Base-by-base conservation (phyloP, 2,113 vertebrate genomes). In the Mus pahari region DNA sequence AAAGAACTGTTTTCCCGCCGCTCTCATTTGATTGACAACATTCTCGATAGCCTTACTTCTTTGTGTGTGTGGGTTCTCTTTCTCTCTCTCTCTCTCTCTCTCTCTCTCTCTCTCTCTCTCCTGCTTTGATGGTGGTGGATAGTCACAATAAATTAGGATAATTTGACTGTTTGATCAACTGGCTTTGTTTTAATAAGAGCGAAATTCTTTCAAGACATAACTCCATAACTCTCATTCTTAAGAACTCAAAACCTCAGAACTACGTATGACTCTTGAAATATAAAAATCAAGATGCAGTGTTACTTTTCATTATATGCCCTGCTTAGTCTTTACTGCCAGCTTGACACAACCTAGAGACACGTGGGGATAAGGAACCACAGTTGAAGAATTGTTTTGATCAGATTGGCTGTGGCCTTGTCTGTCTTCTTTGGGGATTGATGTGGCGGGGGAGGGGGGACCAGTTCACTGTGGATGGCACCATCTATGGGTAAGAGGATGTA, bases 161-260 rank as follows among this genome's bases (percentile, higher is more conserved):
- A 94, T 93, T 87, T 97, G 92, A 92, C 90, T 84, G 94, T 87
- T 95, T 97, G 90, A 96, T 96, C 92, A 94, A 50, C 79, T 88
- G 36, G 55, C 60, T 82, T 60, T 87, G 33, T 94, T 92, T 96
- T 26, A 89, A 28, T 60, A 78, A 94, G 58, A 89, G 50, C 66
- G 60, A 90, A 31, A 74, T 92, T 42, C 77, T 96, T 96, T 95
- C n/a, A 90, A 94, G 95, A 97, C 26, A 55, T 73, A 83, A 96
- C 88, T 96, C 90, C 79, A 62, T 88, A 86, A 90, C 73, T 97
- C 73, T 73, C 68, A 94, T 78, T 93, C 95, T 90, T 94, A 95
- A 89, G 74, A 92, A 86, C 84, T 86, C 66, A 87, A 96, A 97
- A 78, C 50, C 50, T 84, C 24, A 83, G 68, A 90, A 66, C 19